Evolutionary conservation across 2,113 vertebrate species (phyloP).

Genomic region (Heterochromis multidens): DNA sequence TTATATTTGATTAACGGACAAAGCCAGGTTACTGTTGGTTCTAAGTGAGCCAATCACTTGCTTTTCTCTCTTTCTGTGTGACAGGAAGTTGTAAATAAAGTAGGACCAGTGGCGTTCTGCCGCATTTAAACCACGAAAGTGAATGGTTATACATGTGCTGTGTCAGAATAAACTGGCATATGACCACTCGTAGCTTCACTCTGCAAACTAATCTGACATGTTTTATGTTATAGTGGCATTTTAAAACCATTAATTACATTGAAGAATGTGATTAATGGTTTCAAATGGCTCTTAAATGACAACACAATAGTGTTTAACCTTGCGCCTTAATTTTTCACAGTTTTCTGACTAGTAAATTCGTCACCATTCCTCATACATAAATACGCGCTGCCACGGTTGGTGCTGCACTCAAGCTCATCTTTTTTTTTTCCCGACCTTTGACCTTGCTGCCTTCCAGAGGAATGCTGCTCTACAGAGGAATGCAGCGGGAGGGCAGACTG

Average conservation of each 20-base stretch:
- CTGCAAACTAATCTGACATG: background rate
- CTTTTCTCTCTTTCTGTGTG: background rate
- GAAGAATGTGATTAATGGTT: background rate
- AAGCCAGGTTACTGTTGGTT: background rate
- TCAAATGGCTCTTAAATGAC: background rate
- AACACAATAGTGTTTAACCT: background rate
- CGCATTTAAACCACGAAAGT: background rate
- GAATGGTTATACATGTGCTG: fast-evolving
- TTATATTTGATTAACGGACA: background rate
- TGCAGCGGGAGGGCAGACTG: slow-evolving; percentile 20
- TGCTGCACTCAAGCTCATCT: background rate
- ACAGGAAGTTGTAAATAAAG: background rate
- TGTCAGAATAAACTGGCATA: background rate
- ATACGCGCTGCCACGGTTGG: background rate
- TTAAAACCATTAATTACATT: background rate
- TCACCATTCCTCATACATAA: background rate
- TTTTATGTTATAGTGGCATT: background rate
- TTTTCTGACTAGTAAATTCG: background rate
- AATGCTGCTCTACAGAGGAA: slow-evolving; percentile 38
- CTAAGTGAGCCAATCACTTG: background rate
- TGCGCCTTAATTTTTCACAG: background rate
- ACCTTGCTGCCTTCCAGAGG: slow-evolving; percentile 7
- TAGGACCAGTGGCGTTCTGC: background rate
- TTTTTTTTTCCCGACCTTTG: slow-evolving; percentile 25
- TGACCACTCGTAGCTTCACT: background rate